phyloP scores from a whole-genome alignment of 1,140 invertebrate genomes.

The Drosophila watanabei region DNA sequence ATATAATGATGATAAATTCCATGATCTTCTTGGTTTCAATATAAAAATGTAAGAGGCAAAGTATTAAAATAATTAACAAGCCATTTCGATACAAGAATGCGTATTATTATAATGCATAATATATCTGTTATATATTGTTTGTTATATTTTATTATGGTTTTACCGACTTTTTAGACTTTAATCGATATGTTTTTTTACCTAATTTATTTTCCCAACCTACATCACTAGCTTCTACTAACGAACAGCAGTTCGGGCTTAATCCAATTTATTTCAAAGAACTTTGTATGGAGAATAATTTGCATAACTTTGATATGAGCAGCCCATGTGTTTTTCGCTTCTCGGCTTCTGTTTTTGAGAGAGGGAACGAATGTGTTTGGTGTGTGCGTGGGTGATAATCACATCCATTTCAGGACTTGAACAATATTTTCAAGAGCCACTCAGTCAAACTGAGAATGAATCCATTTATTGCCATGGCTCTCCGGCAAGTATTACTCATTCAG shows the following conservation, averaged over 20 bases:
- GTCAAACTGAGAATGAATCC: slow-evolving; percentile 42
- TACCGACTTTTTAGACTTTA: not conserved
- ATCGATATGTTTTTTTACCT: not conserved
- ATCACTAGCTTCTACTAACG: slow-evolving; percentile 3
- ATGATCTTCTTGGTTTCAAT: too few species aligned
- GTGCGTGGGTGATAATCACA: slow-evolving; percentile 29
- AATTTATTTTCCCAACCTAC: not conserved
- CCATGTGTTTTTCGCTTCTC: slow-evolving; percentile 17
- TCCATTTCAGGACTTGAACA: slow-evolving; percentile 42
- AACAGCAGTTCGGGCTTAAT: slow-evolving; percentile 32
- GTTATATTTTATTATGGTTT: too few species aligned
- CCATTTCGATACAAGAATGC: too few species aligned
- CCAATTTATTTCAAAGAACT: slow-evolving; percentile 61
- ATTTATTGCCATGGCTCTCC: slow-evolving; percentile 27
- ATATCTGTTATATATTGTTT: too few species aligned
- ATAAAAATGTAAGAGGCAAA: too few species aligned
- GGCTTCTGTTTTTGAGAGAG: not conserved
- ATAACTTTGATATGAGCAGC: slow-evolving; percentile 59
- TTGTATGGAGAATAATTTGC: slow-evolving; percentile 48
- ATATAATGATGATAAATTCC: too few species aligned
- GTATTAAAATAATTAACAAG: too few species aligned
- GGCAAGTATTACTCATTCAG: slow-evolving; percentile 41
- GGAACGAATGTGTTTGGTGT: not conserved
- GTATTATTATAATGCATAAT: too few species aligned
- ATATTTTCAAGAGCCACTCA: slow-evolving; percentile 49